Base-by-base conservation (phyloP, 2,888 invertebrate genomes). In the Sphecodes monilicornis region DNA sequence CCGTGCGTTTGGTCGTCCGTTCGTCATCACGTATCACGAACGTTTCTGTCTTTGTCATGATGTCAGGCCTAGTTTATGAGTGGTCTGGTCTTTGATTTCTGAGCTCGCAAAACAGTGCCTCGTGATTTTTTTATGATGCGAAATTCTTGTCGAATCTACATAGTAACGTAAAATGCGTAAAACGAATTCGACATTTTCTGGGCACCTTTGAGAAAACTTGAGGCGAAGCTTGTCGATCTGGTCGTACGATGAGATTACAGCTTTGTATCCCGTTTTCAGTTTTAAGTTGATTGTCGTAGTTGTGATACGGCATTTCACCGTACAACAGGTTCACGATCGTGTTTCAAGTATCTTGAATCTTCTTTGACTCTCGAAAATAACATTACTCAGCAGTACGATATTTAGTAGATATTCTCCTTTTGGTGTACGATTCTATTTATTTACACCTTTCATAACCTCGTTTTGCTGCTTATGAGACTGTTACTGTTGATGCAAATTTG, bases 1-100 rank as follows among this genome's bases (percentile, higher is more conserved):
- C 74, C 85, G 85, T 82, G 74, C 76, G 82, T 89, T 84, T 60
- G 80, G 64, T 87, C 83, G 74, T 79, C 78, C 78, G 80, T 78
- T 84, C 84, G 84, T 87, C 86, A 87, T 89, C 87, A 80, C 80
- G 80, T 83, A 86, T 81, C 76, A 80, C 82, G 85, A 85, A 41
- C 76, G 75, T 84, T 80, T 76, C 74, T 82, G 82, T 84, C 72
- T 81, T 79, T 84, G 80, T 86, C 88, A 76, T 70, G 71, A 88
- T 89, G 88, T 89, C 86, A 85, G 75, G 77, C 74, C 83, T 78
- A 81, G 80, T 89, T 87, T 84, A 72, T 78, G 74, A 81, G 76
- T 80, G 76, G 80, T 78, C 75, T 73, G 74, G 46, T 78, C 86
- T 84, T 73, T 73, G 82, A 89, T 81, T 78, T 78, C 69, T 80